These are phyloP conservation scores for Chionomys nivalis DNA, from an alignment of 2,113 vertebrate genomes.

Conservation along the genomic window DNA sequence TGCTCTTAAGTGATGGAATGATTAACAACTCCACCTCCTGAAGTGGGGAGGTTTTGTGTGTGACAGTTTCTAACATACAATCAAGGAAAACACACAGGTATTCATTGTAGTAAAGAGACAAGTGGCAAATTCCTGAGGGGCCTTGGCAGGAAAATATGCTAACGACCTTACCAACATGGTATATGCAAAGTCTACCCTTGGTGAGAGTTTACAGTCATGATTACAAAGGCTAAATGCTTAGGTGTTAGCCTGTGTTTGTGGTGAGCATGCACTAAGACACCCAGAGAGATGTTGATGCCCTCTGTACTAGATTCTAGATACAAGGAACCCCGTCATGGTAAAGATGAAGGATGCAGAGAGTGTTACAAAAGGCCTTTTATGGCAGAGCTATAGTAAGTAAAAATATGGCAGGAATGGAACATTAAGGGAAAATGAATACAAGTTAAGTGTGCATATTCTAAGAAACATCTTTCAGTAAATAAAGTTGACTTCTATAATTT, in stretches of 20 bases:
- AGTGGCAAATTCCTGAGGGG: neutral
- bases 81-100: neutral
- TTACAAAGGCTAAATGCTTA: neutral
- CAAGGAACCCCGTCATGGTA: neutral
- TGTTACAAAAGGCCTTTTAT: neutral
- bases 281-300: neutral
- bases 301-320: neutral
- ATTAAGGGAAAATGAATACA: constrained; percentile 12
- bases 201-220: neutral
- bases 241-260: neutral
- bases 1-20: neutral
- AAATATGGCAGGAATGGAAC: neutral
- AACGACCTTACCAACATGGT: neutral
- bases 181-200: neutral
- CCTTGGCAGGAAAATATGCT: neutral
- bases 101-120: neutral
- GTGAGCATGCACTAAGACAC: neutral
- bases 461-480: neutral
- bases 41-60: neutral
- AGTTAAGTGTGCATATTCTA: neutral
- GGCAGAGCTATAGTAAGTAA: neutral
- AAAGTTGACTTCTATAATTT: neutral
- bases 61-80: neutral
- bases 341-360: neutral
- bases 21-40: neutral